Conservation (phyloP, 2,797 vertebrate genomes). For the Sebastes minor region DNA sequence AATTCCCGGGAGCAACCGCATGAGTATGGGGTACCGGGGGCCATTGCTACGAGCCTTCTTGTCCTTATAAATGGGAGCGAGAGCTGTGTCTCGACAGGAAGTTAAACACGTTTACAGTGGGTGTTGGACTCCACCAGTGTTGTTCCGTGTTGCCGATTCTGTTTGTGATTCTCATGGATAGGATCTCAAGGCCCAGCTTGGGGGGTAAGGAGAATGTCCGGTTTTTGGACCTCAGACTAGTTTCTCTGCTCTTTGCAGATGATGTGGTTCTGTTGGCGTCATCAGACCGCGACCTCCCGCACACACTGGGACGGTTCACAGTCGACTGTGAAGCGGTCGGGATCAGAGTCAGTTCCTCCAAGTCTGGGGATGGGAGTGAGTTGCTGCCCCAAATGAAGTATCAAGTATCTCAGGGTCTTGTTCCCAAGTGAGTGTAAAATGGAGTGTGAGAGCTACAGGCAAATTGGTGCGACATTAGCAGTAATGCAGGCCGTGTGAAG, state of each 20-base stretch:
- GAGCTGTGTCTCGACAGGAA: neutral
- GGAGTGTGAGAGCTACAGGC: neutral
- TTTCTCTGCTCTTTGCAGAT: neutral
- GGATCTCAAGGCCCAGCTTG: too few species aligned
- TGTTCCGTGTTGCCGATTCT: too few species aligned
- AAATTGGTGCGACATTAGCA: neutral
- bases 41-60: neutral
- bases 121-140: too few species aligned
- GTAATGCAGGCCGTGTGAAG: neutral
- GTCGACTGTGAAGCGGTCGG: neutral
- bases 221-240: neutral
- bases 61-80: neutral
- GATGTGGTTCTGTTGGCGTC: neutral
- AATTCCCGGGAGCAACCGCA: too few species aligned
- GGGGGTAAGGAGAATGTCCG: neutral
- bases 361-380: neutral
- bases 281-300: neutral
- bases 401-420: neutral
- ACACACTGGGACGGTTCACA: neutral
- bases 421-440: neutral
- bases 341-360: neutral
- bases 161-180: too few species aligned
- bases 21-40: neutral
- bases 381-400: neutral
- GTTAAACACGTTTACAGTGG: neutral